Base-by-base conservation (phyloP, 2,797 vertebrate genomes). In the Tiaroga cobitis region DNA sequence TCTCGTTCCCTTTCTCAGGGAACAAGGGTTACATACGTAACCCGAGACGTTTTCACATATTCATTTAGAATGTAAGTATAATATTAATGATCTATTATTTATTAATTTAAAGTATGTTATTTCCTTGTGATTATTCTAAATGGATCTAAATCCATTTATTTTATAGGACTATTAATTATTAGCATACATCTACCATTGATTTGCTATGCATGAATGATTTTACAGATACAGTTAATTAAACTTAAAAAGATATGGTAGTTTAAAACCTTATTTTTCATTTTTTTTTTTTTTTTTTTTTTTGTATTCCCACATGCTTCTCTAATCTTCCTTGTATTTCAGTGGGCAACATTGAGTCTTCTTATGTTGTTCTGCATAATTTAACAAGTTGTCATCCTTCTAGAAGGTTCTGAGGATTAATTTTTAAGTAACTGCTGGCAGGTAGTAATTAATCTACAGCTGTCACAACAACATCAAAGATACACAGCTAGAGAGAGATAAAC, bases 381-480 rank as follows among this genome's bases (percentile, higher is more conserved):
- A 63, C 24, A 65, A 77, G 39, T 83, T 87, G 83, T 88, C 87
- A 89, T 85, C 77, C 81, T 83, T 88, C 67, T 69, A 88, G 49
- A 86, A 76, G 63, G 80, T 82, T 85, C 83, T 54, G 74, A 74
- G 77, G 86, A 91, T 87, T 65, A 51, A 89, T 84, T 87, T 89
- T 89, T 89, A 90, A 89, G 56, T 61, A 84, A 86, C 86, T 85
- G 87, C 87, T 87, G 87, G 79, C 87, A 89, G 87, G 85, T 88
- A 86, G 85, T 89, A 89, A 90, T 89, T 86, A 87, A 88, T 87
- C 68, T 87, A 84, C 85, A 84, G 84, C 88, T 89, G 75, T 89
- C 90, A 88, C 70, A 46, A 29, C 78, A 73, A 87, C 85, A 89
- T 87, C 86, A 90, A 88, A 88, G 74, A 83, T 86, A 39, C 43